These are phyloP conservation scores for Lordiphosa stackelbergi DNA, from an alignment of 1,140 invertebrate species.

Conservation along the genomic window DNA sequence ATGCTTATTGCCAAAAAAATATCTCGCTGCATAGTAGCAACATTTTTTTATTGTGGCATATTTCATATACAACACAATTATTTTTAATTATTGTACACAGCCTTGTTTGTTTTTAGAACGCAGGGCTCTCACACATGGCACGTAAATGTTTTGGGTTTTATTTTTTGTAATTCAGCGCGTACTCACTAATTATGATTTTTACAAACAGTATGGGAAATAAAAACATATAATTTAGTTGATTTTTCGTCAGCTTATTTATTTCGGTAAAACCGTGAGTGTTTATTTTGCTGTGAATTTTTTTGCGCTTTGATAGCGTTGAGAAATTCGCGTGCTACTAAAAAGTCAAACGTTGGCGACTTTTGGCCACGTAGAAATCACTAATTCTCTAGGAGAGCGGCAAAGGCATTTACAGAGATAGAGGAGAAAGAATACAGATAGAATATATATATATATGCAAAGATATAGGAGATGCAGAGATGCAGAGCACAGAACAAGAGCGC, in stretches of 20 bases:
- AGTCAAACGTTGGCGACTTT: conserved; percentile 71
- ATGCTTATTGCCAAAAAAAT: conserved; percentile 1
- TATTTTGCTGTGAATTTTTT: conserved; percentile 49
- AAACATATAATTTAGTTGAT: conserved; percentile 69
- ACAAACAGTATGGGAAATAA: conserved; percentile 70
- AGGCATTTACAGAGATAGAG: conserved; percentile 14
- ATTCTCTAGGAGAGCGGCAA: conserved; percentile 30
- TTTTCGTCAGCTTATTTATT: conserved; percentile 35
- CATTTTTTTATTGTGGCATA: conserved; percentile 2
- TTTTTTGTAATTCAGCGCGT: conserved; percentile 40
- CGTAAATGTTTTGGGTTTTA: conserved; percentile 26
- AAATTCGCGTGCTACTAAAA: conserved; percentile 74
- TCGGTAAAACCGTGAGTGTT: conserved; percentile 17
- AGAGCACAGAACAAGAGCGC: conserved; percentile 15
- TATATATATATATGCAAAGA: conserved; percentile 22
- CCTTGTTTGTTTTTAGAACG: conserved; percentile 20
- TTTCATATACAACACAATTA: conserved; percentile 10
- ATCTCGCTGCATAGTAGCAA: conserved; percentile 5
- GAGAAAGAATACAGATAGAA: conserved; percentile 41
- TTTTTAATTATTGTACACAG: conserved; percentile 1
- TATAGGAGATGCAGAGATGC: conserved; percentile 16
- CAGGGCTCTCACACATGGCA: conserved; percentile 6
- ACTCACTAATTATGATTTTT: conserved; percentile 69
- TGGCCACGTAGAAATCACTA: conserved; percentile 52
- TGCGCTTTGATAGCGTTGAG: conserved; percentile 52